phyloP scores from a whole-genome alignment of 1,140 invertebrate genomes.

The Nasonia giraulti region DNA sequence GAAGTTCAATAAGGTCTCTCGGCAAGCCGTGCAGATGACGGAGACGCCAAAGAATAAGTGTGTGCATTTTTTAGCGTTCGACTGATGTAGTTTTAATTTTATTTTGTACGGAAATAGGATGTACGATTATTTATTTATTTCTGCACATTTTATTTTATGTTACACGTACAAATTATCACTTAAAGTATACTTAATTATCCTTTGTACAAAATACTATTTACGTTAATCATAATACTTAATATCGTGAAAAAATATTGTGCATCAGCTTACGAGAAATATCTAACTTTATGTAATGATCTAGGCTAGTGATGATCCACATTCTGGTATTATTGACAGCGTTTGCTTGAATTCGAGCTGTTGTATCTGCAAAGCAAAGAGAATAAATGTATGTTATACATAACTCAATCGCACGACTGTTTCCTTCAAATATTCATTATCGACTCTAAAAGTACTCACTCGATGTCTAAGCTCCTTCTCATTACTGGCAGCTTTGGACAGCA shows the following conservation, averaged over 20 bases:
- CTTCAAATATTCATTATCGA: no score
- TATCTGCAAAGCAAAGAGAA: slow-evolving; percentile 57
- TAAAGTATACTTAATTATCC: slow-evolving; percentile 11
- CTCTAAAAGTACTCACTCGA: slow-evolving; percentile 64
- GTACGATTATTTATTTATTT: not conserved
- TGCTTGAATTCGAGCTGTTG: slow-evolving; percentile 66
- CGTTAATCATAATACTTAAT: no score
- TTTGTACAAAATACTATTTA: slow-evolving; percentile 47
- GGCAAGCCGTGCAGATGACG: not conserved
- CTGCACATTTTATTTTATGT: not conserved
- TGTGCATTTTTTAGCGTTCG: not conserved
- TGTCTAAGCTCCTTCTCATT: slow-evolving; percentile 76
- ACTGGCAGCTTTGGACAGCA: slow-evolving; percentile 74
- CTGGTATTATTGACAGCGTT: slow-evolving; percentile 64
- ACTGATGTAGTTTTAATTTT: not conserved
- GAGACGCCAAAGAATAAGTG: slow-evolving; percentile 15
- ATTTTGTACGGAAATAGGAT: no score
- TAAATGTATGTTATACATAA: not conserved
- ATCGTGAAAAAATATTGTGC: no score
- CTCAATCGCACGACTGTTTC: not conserved
- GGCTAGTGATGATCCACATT: slow-evolving; percentile 54
- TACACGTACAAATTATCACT: not conserved
- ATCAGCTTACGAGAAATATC: not conserved
- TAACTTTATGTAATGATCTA: slow-evolving; percentile 30
- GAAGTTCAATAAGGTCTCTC: slow-evolving; percentile 48